Base-by-base conservation (phyloP, 1,140 invertebrate genomes). In the Helicorthomorpha holstii region DNA sequence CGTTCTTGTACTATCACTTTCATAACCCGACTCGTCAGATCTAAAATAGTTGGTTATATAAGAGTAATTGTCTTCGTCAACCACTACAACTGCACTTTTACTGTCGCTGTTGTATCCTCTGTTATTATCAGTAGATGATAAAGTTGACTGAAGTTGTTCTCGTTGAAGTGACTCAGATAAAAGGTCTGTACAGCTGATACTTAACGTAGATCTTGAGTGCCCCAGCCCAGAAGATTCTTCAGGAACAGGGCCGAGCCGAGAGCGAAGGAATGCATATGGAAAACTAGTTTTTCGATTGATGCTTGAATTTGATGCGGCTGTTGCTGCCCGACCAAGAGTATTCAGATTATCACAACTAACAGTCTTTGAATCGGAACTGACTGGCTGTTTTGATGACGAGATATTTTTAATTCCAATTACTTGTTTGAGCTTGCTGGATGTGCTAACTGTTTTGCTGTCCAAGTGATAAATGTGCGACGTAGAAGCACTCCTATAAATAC, bases 21-120 rank as follows among this genome's bases (percentile, higher is more conserved):
- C 82, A 62, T 85, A 85, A 21, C 83, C 83, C 27, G 82, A 85
- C 66, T 85, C 83, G 62, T 84, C 85, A 25, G 81, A 85, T 64
- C 81, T 83, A 14, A 84, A 75, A 63, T 82, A 82, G 19, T 25
- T 25, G 25, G 68, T 64, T 19, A 51, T 29, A 22, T n/a, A 47
- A 2, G 50, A 7, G 25, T 51, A 51, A 38, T 19, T 22, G 22
- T 50, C 49, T 7, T 19, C 27, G 27, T 50, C 49, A 12, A 12
- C 7, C 21, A 22, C 44, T 25, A 46, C 44, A 7, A 25, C 12
- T 7, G 25, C 12, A 21, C 4, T 25, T 7, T 22, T 7, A 25
- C 44, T 46, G 12, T 4, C 4, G 21, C 25, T 21, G 19, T 19
- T 41, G 12, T 19, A 19, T 12, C 38, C 12, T 22, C 44, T 4